Evolutionary conservation across 2,888 invertebrate genomes (phyloP), one percentile per base, ranked within the genome.

Genomic region (Archaeoteleia sp.): DNA sequence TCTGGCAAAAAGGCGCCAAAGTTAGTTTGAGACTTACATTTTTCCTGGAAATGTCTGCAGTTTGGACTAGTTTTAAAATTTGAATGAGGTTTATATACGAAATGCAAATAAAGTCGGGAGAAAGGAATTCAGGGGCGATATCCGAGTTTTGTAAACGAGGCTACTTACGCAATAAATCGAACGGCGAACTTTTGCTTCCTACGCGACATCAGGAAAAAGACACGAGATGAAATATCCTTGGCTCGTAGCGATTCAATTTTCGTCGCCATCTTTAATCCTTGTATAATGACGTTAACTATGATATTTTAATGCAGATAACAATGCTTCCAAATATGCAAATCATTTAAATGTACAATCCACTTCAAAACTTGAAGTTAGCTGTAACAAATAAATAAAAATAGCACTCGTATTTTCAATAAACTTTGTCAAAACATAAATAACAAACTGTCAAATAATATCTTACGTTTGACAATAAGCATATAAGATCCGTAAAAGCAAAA

Each of bases 161-260:
- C 77, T 77, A 78, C 80, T 80, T 79, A 77, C 48, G 72, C 73
- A 73, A 79, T 80, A 79, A 82, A 81, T 78, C 73, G 77, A 75
- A 70, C 72, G 68, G 69, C 40, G 67, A 65, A 70, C 55, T 70
- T 61, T 53, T 43, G 43, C 55, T 62, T 48, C 53, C 46, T 51
- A 51, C 46, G 46, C 57, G 65, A 65, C 57, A 65, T 45, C 57
- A 65, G 51, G 51, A 57, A 49, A 30, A 34, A 13, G 43, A 43
- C 49, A 42, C 42, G 23, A 29, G 48, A 54, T 14, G 14, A 40
- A 53, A 43, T 25, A 20, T 20, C 5, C 29, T 29, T 29, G 9
- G 29, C 29, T 29, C 8, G 29, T 49, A 55, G 37, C 40, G 48
- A n/a, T 7, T 29, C 39, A 34, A 48, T 61, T 35, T 45, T 20